A percentile compares a stretch with the other conserved stretches of the same genome.
phyloP scores from a whole-genome alignment of 1,140 invertebrate genomes.

The Calephelis virginiensis region DNA sequence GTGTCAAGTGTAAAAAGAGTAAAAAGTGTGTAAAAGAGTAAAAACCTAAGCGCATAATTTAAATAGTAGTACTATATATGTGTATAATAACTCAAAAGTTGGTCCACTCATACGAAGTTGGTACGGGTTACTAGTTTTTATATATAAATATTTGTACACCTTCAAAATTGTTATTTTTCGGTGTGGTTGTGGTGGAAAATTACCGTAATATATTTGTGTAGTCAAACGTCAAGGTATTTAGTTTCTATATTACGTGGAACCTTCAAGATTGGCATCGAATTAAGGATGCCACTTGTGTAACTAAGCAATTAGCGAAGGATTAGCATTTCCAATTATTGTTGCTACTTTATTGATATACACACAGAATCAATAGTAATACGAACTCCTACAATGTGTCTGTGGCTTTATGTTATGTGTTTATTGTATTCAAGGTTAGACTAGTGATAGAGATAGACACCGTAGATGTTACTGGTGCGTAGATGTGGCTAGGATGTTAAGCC shows the following conservation, averaged over 20 bases:
- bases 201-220: conserved; percentile 1
- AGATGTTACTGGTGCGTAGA: no score
- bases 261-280: conserved; percentile 36
- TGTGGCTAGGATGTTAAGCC: no score
- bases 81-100: no score
- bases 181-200: neutral
- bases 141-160: neutral
- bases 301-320: conserved; percentile 39
- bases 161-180: conserved; percentile 3
- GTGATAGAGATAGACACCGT: no score
- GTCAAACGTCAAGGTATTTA: conserved; percentile 36
- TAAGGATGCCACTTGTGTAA: conserved; percentile 38
- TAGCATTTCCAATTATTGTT: conserved; percentile 38
- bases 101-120: no score
- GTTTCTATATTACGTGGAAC: conserved; percentile 35
- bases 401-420: no score
- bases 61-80: no score
- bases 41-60: no score
- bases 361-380: conserved; percentile 19
- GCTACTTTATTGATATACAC: conserved; percentile 29
- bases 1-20: no score
- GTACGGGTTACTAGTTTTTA: no score
- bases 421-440: no score
- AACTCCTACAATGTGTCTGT: neutral
- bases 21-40: no score